phyloP scores from a whole-genome alignment of 2,888 invertebrate genomes.

The Harmothoe impar region DNA sequence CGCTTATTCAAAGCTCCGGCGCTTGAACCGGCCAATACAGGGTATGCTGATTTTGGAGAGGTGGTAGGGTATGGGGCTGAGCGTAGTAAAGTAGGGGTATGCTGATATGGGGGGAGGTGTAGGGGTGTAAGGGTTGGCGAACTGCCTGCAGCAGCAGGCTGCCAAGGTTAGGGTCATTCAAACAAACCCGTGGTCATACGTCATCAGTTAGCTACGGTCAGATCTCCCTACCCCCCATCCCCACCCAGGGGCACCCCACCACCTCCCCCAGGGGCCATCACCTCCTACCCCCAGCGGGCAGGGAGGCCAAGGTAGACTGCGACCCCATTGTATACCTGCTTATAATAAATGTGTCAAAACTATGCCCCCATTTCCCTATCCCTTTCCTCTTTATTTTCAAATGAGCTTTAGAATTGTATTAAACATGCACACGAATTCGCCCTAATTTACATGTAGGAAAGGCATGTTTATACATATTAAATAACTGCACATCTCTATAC shows the following conservation, averaged over 20 bases:
- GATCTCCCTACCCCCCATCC: too few relatives aligned
- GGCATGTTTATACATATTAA: too few relatives aligned
- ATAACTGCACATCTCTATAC: too few relatives aligned
- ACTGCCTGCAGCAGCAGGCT: constrained; percentile 32
- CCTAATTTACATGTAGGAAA: too few relatives aligned
- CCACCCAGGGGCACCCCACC: background rate
- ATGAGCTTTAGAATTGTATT: too few relatives aligned
- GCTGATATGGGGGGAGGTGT: too few relatives aligned
- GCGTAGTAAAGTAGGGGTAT: background rate
- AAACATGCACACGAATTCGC: too few relatives aligned
- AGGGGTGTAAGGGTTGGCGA: background rate
- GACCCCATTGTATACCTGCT: background rate
- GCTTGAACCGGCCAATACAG: too few relatives aligned
- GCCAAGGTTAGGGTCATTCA: constrained; percentile 48
- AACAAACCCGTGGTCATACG: constrained; percentile 57
- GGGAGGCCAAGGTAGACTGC: background rate
- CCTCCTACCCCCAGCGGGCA: background rate
- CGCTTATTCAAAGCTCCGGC: too few relatives aligned
- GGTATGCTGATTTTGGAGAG: too few relatives aligned
- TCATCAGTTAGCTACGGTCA: constrained; percentile 50
- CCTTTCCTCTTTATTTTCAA: too few relatives aligned
- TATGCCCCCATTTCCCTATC: too few relatives aligned
- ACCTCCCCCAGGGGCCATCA: background rate
- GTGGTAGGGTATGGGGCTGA: background rate
- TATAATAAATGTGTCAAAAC: background rate